Evolutionary conservation across 1,140 invertebrate genomes (phyloP).

Genomic region (Philotrypesis tridentata): DNA sequence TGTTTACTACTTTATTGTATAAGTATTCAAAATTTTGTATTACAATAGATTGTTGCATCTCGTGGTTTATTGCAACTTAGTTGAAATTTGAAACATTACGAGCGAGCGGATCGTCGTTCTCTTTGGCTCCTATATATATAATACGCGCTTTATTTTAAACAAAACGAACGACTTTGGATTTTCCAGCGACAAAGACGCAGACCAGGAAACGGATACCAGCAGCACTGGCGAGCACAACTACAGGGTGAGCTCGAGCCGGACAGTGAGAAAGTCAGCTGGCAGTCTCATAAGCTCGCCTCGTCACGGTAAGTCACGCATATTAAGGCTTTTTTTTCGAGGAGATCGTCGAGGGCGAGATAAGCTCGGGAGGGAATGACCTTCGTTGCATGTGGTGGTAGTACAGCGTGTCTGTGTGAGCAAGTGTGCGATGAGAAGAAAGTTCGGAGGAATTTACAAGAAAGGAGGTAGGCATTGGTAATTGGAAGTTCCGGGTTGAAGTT

Average conservation of each 20-base stretch:
- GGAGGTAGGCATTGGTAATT: not conserved
- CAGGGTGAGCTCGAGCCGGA: not conserved
- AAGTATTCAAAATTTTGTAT: too few relatives aligned
- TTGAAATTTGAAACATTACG: too few relatives aligned
- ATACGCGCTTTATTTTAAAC: too few relatives aligned
- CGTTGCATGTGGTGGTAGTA: not conserved
- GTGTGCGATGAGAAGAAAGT: not conserved
- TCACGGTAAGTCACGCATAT: slow-evolving; percentile 11
- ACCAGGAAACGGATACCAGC: slow-evolving; percentile 7
- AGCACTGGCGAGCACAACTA: not conserved
- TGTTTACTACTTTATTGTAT: too few relatives aligned
- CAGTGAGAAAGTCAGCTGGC: slow-evolving; percentile 1
- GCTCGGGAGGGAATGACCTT: not conserved
- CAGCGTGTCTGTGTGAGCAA: too few relatives aligned
- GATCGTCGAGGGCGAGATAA: not conserved
- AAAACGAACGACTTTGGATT: too few relatives aligned
- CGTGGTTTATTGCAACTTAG: too few relatives aligned
- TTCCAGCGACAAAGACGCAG: slow-evolving; percentile 21
- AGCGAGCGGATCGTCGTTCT: too few relatives aligned
- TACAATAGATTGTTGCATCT: too few relatives aligned
- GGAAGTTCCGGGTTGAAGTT: not conserved
- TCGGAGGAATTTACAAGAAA: not conserved
- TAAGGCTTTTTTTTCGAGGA: not conserved
- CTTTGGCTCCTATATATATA: too few relatives aligned
- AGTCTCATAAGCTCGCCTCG: not conserved